A percentile compares a stretch with the other conserved stretches of the same genome.
Evolutionary conservation across 2,797 vertebrate species (phyloP).

Genomic region (Girardinus metallicus): DNA sequence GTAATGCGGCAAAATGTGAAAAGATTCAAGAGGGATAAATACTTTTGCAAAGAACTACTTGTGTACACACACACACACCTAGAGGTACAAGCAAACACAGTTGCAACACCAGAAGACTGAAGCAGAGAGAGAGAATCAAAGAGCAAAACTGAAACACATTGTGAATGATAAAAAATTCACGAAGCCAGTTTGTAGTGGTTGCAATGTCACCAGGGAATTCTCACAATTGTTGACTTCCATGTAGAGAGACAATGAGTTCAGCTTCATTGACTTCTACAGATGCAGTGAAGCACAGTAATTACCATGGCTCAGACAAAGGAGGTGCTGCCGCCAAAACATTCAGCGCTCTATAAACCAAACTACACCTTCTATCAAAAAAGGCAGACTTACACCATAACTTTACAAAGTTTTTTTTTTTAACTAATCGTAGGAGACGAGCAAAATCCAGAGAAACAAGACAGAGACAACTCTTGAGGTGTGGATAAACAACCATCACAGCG

Average conservation of each 20-base stretch:
- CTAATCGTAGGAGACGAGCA: constrained; percentile 14
- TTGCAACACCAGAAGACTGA: constrained; percentile 8
- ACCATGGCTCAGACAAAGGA: constrained; percentile 67
- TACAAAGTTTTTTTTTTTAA: constrained; percentile 3
- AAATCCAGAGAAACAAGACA: constrained; percentile 19
- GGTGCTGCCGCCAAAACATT: constrained; percentile 57
- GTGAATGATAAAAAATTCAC: constrained; percentile 68
- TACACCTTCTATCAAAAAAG: constrained; percentile 8
- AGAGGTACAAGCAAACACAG: not conserved
- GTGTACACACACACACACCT: not conserved
- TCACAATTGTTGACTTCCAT: constrained; percentile 77
- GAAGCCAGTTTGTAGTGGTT: constrained; percentile 65
- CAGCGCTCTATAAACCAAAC: constrained; percentile 22
- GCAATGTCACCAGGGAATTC: constrained; percentile 69
- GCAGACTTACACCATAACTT: constrained; percentile 25
- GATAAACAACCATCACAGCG: constrained; percentile 54
- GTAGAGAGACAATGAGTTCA: constrained; percentile 79
- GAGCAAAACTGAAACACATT: constrained; percentile 61
- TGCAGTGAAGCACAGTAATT: constrained; percentile 78
- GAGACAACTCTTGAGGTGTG: constrained; percentile 21
- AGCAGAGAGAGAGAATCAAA: constrained; percentile 31
- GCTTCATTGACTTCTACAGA: constrained; percentile 79
- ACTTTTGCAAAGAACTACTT: not conserved
- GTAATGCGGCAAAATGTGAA: not conserved
- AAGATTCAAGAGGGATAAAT: not conserved